Base-by-base conservation (phyloP, 1,140 invertebrate genomes). In the Bicyclus anynana region DNA sequence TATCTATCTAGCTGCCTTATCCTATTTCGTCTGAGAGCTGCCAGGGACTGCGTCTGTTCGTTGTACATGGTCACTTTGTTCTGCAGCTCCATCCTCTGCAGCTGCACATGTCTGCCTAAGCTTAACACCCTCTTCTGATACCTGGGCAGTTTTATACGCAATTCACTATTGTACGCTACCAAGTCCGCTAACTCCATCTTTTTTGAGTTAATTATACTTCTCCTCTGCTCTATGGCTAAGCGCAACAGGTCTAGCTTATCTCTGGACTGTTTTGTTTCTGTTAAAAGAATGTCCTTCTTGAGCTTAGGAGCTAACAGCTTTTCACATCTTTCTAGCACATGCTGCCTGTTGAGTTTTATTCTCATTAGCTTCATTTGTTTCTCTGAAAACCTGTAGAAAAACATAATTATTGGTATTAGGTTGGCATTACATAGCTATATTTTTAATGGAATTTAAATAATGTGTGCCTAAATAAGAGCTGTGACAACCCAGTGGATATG, bases 1-100 rank as follows among this genome's bases (percentile, higher is more conserved):
- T 93, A 94, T 65, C 93, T 89, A 38, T 92, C 91, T 10, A 96
- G 89, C 74, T 95, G 93, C 54, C 93, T 87, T 40, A 94, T 91
- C 63, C 92, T 90, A 35, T 89, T 87, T 71, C 91, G 88, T 29
- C 93, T 89, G 33, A 93, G 70, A 65, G 91, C 91, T 64, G 93
- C 94, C 21, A 94, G 73, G 23, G 91, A 73, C 13, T 91, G 85
- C 35, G 90, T 87, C 61, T 91, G 90, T 38, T 90, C 89, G 47
- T 90, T 87, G 37, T 93, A 89, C 18, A 74, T 74, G 54, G 87
- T 87, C 27, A 89, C 89, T 53, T 69, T 74, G 53, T 90, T 89
- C 63, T 90, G 81, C 38, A 91, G 78, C 59, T 91, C 89, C 6
- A 89, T 69, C 61, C 82, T 81, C 62, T 92, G 90, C 13, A 77